Conservation (phyloP, 1,140 invertebrate genomes). For the Drosophila auraria region DNA sequence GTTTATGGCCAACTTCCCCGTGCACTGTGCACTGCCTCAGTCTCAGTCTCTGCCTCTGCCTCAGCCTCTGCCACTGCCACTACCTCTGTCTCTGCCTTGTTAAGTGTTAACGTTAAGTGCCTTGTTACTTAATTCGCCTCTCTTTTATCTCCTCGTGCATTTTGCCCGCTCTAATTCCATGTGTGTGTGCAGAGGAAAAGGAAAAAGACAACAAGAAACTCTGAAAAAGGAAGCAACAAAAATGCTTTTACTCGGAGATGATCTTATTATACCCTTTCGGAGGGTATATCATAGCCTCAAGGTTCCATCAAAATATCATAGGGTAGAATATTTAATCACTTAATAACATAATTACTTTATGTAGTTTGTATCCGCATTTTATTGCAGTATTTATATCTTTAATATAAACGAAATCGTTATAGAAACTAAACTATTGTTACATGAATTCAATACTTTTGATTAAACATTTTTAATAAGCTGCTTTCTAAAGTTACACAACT, state of each 20-base stretch:
- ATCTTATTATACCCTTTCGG: constrained; percentile 21
- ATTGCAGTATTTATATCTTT: background rate
- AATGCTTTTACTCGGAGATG: constrained; percentile 40
- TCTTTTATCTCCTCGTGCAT: constrained; percentile 72
- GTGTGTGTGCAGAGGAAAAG: constrained; percentile 18
- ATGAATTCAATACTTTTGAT: too few species aligned
- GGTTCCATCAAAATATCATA: background rate
- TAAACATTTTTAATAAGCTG: too few species aligned
- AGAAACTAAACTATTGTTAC: too few species aligned
- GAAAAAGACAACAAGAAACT: constrained; percentile 23
- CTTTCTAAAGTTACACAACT: too few species aligned
- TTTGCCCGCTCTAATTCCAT: constrained; percentile 75
- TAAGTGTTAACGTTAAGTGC: constrained; percentile 83
- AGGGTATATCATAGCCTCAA: background rate
- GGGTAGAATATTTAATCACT: background rate
- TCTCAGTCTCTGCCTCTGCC: constrained; percentile 28
- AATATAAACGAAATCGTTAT: too few species aligned
- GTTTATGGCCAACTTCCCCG: constrained; percentile 49
- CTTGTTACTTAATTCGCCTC: constrained; percentile 79
- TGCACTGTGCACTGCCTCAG: constrained; percentile 30
- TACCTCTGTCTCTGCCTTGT: constrained; percentile 64
- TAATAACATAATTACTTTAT: background rate
- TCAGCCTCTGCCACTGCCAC: background rate
- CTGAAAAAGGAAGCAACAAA: constrained; percentile 29
- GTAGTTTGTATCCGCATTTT: too few species aligned